Base-by-base conservation (phyloP, 2,113 vertebrate species). In the Panthera leo region DNA sequence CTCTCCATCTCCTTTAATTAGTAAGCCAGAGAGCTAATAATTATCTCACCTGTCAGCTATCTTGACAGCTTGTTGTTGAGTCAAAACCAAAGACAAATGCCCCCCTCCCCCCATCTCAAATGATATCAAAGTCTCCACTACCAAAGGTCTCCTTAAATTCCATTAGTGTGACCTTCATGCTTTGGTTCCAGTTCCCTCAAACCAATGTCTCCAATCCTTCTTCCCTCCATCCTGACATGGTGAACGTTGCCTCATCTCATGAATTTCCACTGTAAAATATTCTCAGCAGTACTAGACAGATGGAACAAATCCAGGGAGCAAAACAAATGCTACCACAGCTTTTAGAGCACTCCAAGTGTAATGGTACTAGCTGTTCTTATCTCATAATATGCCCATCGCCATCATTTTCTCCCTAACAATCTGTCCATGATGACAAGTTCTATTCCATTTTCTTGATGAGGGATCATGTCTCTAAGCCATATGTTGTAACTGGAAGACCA, bases 1-100 rank as follows among this genome's bases (percentile, higher is more conserved):
- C 85, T 95, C 82, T 61, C 80, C 67, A 89, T 96, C 92, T 97
- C 65, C 80, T 94, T 95, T 96, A 97, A 97, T 97, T 97, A 97
- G 91, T 7, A 48, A 97, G 75, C 65, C 91, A 88, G 36, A 95
- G 88, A 94, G 82, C 92, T 97, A 88, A 94, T 70, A 93, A 39
- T 95, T 63, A 90, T 73, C 78, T 97, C 83, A 93, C 79, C 82
- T 91, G 85, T 92, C 92, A 94, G 55, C 70, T 80, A 55, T 73
- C 48, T 85, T 83, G 76, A 91, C 68, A 84, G 91, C 76, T 95
- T 51, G 12, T 58, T 65, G 15, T 91, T 85, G 79, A 95, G 21
- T 75, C 61, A 79, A 84, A 96, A 92, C 14, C 82, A 65, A 75
- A 75, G 42, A 91, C 78, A 83, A 25, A 82, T 2, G 82, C 39